phyloP scores from a whole-genome alignment of 2,113 vertebrate genomes.

The Desmodus rotundus region DNA sequence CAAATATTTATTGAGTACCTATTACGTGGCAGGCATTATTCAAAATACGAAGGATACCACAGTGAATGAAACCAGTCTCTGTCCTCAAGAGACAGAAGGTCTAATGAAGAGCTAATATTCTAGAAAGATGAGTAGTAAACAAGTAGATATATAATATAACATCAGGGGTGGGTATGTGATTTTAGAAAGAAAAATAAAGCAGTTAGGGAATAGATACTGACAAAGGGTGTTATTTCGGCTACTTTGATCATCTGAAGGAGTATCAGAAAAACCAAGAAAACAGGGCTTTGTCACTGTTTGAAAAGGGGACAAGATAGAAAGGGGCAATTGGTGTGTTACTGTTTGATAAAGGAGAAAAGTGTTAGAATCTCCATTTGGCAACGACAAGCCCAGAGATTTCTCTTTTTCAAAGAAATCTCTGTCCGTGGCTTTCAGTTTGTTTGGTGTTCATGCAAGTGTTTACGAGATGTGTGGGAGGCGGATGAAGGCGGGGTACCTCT shows the following conservation, averaged over 20 bases:
- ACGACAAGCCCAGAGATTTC: background rate
- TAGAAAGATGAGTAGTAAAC: background rate
- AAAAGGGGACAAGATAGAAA: background rate
- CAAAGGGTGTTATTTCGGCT: background rate
- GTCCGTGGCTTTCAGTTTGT: background rate
- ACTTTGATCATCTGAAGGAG: background rate
- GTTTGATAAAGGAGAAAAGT: background rate
- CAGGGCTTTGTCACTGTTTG: background rate
- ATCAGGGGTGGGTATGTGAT: background rate
- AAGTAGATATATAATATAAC: background rate
- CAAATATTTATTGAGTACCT: background rate
- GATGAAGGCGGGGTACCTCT: background rate
- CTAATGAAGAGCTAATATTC: background rate
- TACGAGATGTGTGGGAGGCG: background rate
- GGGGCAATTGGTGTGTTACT: background rate
- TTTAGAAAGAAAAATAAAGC: background rate
- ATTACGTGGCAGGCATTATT: background rate
- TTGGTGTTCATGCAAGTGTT: background rate
- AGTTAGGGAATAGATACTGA: background rate
- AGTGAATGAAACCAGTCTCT: background rate
- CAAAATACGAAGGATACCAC: background rate
- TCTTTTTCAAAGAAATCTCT: slow-evolving; percentile 56
- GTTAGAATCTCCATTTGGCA: background rate
- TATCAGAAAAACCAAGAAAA: background rate
- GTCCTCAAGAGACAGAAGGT: background rate